phyloP scores from a whole-genome alignment of 1,140 invertebrate species.

The Polypedilum vanderplanki region DNA sequence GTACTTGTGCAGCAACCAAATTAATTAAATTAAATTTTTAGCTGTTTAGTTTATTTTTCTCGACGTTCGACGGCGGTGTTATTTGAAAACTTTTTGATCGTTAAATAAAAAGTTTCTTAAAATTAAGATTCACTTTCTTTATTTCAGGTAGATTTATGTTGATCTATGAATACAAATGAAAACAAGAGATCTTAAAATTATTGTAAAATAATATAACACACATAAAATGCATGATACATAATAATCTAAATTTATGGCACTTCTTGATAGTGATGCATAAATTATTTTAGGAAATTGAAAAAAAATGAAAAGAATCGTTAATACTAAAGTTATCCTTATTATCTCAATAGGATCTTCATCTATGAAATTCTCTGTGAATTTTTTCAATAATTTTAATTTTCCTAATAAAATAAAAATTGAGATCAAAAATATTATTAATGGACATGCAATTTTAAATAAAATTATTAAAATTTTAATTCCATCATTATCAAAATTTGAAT shows the following conservation, averaged over 20 bases:
- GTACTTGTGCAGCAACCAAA: no score
- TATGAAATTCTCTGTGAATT: not conserved
- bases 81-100: no score
- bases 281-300: not conserved
- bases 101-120: no score
- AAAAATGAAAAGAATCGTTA: not conserved
- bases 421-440: not conserved
- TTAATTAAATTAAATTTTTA: no score
- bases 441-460: not conserved
- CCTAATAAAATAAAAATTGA: not conserved
- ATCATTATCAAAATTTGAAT: not conserved
- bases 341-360: not conserved
- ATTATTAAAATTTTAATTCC: not conserved
- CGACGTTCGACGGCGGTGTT: no score
- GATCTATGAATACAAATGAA: no score
- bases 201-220: not conserved
- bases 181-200: constrained; percentile 31
- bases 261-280: not conserved
- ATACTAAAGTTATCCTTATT: not conserved
- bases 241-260: not conserved
- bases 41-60: no score
- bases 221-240: not conserved
- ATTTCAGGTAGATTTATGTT: no score
- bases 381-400: not conserved
- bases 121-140: no score